A percentile compares a stretch with the other conserved stretches of the same genome.
These are phyloP conservation scores for Castor canadensis DNA, from an alignment of 2,113 vertebrate genomes.

Conservation along the genomic window DNA sequence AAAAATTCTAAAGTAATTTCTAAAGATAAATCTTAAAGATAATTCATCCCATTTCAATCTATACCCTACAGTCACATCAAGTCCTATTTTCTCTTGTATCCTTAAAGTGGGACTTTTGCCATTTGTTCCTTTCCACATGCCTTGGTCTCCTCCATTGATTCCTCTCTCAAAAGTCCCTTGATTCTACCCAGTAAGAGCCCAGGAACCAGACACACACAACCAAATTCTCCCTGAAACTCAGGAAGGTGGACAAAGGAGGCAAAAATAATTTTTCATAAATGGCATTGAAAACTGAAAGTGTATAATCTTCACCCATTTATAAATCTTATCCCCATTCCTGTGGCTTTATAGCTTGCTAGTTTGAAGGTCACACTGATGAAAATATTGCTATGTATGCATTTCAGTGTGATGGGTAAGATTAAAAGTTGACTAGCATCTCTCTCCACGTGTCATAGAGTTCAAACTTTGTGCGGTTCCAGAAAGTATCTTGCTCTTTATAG, in stretches of 20 bases:
- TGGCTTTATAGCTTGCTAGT: neutral
- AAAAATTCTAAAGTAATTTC: neutral
- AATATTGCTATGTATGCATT: no score
- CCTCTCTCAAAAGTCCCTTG: neutral
- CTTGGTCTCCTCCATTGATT: neutral
- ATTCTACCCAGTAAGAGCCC: neutral
- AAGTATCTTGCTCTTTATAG: neutral
- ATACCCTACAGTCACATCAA: neutral
- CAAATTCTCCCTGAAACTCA: neutral
- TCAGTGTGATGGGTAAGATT: neutral
- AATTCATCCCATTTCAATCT: neutral
- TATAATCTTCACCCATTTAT: neutral
- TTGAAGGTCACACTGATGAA: no score
- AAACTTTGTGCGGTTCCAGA: neutral
- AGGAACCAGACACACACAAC: neutral
- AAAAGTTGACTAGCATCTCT: neutral
- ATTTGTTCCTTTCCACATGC: neutral
- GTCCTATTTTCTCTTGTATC: neutral
- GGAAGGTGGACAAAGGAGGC: neutral
- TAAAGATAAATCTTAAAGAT: neutral
- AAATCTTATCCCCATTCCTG: neutral
- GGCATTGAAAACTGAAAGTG: neutral
- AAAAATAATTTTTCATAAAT: conserved; percentile 25
- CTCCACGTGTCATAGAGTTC: neutral
- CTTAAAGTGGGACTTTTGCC: neutral